Evolutionary conservation across 2,888 invertebrate genomes (phyloP), one percentile per base, ranked within the genome.

Genomic region (Coenonympha glycerion): DNA sequence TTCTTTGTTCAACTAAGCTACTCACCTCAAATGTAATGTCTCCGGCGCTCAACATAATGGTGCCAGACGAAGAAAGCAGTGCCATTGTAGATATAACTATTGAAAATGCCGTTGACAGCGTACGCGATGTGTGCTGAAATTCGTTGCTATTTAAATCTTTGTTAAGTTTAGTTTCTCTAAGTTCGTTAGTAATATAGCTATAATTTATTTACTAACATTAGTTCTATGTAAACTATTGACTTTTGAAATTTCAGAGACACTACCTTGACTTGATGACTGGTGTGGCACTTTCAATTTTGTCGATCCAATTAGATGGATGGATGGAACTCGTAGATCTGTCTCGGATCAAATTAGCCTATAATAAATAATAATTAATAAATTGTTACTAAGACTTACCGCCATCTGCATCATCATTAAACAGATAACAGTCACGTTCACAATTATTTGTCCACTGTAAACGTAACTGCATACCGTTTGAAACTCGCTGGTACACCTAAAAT

Each of bases 21-120:
- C 55, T 53, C 53, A 66, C 76, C 64, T 75, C 73, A 2, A 69
- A 62, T 1, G 78, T 71, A 47, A 76, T 65, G 47, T 78, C 75
- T 1, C 78, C 78, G 19, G 76, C 71, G 28, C 68, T 72, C 68
- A 70, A 76, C 76, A 77, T 76, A 42, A 76, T 61, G 48, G 68
- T 61, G 0, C 71, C 77, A 2, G 74, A 70, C 53, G 64, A 65
- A 31, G 55, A 37, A 22, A 77, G 55, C 13, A 69, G 51, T 0
- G 65, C 53, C 3, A 53, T 28, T 0, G 57, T 53, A 0, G 66
- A 59, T 3, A 56, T 16, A 4, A 65, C 30, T 1, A 62, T 55
- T 1, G 64, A 53, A 15, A 68, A 33, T 13, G 60, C 37, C 15
- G 55, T 64, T 18, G 49, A 40, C 6, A 65, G 31, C 1, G 62